Conservation (phyloP, 2,113 vertebrate genomes). For the Mugil cephalus region DNA sequence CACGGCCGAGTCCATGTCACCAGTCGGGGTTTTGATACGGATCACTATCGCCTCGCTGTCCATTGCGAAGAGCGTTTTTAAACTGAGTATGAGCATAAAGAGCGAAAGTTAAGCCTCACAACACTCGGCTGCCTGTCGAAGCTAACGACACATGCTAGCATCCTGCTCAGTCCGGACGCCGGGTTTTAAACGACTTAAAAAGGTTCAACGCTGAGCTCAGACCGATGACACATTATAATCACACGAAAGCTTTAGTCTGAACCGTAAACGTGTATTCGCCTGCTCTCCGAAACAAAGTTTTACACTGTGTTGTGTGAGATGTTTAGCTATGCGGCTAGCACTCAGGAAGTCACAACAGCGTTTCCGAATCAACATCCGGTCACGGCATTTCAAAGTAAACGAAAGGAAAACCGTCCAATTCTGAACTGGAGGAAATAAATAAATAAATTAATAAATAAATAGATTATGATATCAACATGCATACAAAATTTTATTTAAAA, state of each 20-base stretch:
- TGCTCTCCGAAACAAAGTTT: conserved; percentile 18
- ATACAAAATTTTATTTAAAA: too few species aligned
- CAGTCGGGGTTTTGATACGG: conserved; percentile 93
- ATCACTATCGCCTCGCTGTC: conserved; percentile 93
- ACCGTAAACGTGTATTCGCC: not conserved
- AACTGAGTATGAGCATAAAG: conserved; percentile 87
- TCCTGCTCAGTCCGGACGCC: conserved; percentile 49
- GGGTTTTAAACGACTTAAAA: conserved; percentile 19
- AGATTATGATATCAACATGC: too few species aligned
- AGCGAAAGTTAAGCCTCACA: conserved; percentile 60
- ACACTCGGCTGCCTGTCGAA: conserved; percentile 27
- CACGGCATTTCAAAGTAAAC: conserved; percentile 68
- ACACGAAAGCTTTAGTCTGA: not conserved
- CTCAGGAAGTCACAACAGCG: conserved; percentile 40
- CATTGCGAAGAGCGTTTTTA: conserved; percentile 87
- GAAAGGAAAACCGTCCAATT: too few species aligned
- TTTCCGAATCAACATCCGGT: conserved; percentile 76
- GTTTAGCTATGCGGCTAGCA: conserved; percentile 53
- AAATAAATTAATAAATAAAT: too few species aligned
- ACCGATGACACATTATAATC: conserved; percentile 8
- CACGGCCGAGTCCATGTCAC: conserved; percentile 96
- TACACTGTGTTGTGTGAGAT: not conserved
- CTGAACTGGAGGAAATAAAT: too few species aligned
- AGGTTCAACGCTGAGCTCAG: not conserved
- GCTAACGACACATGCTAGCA: conserved; percentile 65